A percentile compares a stretch with the other conserved stretches of the same genome.
phyloP scores from a whole-genome alignment of 1,140 invertebrate genomes.

The Dinothrombium tinctorium region DNA sequence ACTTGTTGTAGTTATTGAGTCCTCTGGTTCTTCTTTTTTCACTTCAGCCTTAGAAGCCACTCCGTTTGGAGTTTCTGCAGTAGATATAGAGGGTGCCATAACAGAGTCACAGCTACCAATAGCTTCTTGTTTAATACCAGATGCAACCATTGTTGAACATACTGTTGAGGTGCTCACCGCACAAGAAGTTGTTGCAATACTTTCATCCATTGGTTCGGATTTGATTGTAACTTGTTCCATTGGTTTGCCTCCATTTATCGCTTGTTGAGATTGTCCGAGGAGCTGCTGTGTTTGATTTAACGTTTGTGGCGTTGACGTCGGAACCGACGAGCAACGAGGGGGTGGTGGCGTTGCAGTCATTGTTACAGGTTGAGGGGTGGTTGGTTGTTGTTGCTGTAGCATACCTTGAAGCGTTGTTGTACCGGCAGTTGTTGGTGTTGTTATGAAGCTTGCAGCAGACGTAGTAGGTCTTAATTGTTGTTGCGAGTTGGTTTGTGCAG shows the following conservation, averaged over 20 bases:
- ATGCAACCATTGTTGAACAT: conserved; percentile 23
- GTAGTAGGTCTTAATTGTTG: background rate
- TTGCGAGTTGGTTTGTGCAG: background rate
- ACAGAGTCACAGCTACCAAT: conserved; percentile 25
- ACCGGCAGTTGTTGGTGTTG: background rate
- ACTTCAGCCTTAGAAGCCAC: conserved; percentile 3
- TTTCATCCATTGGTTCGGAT: conserved; percentile 3
- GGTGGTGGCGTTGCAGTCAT: conserved; percentile 7
- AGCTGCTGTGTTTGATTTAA: conserved; percentile 3
- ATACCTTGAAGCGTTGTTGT: background rate
- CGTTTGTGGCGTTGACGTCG: conserved; percentile 5
- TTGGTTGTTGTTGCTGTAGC: conserved; percentile 5
- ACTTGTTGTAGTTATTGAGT: background rate
- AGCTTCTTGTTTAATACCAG: conserved; percentile 40
- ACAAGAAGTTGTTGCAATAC: background rate
- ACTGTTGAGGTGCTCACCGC: background rate
- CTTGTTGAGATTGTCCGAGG: background rate
- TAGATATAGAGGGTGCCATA: conserved; percentile 20
- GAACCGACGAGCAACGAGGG: conserved; percentile 7
- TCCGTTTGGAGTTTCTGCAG: background rate
- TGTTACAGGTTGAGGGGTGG: conserved; percentile 9
- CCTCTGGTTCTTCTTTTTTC: conserved; percentile 4
- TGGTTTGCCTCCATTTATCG: background rate
- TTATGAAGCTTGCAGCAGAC: background rate
- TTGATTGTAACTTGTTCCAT: conserved; percentile 2